phyloP scores from a whole-genome alignment of 2,797 vertebrate species.

The Sebastes vulpes region DNA sequence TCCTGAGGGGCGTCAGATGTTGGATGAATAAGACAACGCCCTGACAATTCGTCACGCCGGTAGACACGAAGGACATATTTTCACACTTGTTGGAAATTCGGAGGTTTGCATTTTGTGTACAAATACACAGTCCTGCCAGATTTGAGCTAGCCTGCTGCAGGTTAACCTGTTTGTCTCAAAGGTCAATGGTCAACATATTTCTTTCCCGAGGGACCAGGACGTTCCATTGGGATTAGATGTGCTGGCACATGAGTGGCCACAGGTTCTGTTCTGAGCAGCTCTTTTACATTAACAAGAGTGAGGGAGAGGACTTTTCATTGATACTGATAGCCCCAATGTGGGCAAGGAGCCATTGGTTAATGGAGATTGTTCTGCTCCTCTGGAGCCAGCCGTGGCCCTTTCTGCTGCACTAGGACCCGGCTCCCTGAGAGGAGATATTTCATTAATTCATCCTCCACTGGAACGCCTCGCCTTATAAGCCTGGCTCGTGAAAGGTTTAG shows the following conservation, averaged over 20 bases:
- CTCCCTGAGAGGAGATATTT: conserved; percentile 47
- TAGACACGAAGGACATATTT: background rate
- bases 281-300: conserved; percentile 5
- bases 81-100: background rate
- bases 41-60: background rate
- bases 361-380: conserved; percentile 62
- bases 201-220: background rate
- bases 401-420: background rate
- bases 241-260: background rate
- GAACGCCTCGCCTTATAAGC: conserved; percentile 10
- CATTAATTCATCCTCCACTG: conserved; percentile 51
- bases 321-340: conserved; percentile 35
- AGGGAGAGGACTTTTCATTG: conserved; percentile 41
- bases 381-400: conserved; percentile 18
- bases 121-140: background rate
- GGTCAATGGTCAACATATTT: background rate
- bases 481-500: conserved; percentile 32
- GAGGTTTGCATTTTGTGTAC: background rate
- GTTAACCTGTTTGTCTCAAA: background rate
- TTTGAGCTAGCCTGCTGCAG: background rate
- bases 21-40: background rate
- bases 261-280: background rate
- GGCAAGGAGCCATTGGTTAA: conserved; percentile 64
- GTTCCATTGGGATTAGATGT: background rate
- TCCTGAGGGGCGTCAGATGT: background rate